Base-by-base conservation (phyloP, 2,888 invertebrate species). In the Blastobasis adustella region DNA sequence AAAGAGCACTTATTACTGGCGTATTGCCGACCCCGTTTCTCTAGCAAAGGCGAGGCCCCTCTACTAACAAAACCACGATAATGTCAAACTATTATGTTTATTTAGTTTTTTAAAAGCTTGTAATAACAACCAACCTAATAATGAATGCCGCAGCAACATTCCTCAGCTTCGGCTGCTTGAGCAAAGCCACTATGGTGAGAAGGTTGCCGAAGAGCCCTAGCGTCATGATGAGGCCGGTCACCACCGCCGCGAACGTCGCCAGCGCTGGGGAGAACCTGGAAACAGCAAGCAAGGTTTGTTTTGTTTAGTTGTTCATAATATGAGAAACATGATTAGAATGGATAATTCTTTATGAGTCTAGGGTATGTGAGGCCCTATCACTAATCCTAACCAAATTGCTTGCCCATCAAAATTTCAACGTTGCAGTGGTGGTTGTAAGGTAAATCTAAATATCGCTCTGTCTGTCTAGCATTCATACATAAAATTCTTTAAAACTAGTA, bases 141-240 rank as follows among this genome's bases (percentile, higher is more conserved):
- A 97, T 96, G 73, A 97, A 97, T 10, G 96, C 96, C 49, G 97
- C 96, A 6, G 97, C 96, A 5, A 96, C 95, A 67, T 96, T 96
- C 55, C 96, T 90, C 46, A 96, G 94, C 83, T 96, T 94, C 1
- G 95, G 94, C 71, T 95, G 95, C 69, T 94, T 92, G 45, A 94
- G 89, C 0, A 97, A 88, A 0, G 96, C 96, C n/a, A 94, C 90
- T 37, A 96, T 93, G 6, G 96, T 96, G 39, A 96, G 89, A n/a
- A 94, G 88, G 79, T 96, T 96, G 7, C 96, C 95, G 61, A 92
- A 87, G n/a, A 96, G 90, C 6, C 96, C 97, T 36, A 94, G 91
- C 51, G 95, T 79, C 94, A 96, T 95, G 57, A 96, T 95, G 54
- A 94, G 83, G 37, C 96, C 92, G 0, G 96, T 95, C 57, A 93